phyloP scores from a whole-genome alignment of 2,888 invertebrate species.

The Mantis religiosa region DNA sequence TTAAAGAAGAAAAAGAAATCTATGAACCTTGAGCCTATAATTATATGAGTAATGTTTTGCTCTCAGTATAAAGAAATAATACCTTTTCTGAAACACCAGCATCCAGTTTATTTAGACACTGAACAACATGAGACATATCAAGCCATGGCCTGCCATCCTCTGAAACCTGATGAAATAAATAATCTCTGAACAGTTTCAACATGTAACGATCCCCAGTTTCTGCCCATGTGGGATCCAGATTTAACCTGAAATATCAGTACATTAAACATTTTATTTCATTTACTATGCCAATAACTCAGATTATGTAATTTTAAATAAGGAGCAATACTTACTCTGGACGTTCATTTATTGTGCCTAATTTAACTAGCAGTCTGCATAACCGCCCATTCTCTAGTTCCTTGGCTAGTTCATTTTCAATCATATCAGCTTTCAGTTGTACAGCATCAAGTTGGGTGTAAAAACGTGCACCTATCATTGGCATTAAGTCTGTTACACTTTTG shows the following conservation, averaged over 20 bases:
- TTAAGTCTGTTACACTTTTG: slow-evolving; percentile 88
- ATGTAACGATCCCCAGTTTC: slow-evolving; percentile 98
- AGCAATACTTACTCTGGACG: slow-evolving; percentile 74
- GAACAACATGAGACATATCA: slow-evolving; percentile 91
- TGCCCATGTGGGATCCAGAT: slow-evolving; percentile 91
- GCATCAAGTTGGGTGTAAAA: slow-evolving; percentile 95
- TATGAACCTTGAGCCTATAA: too few relatives aligned
- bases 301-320: not conserved
- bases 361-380: slow-evolving; percentile 83
- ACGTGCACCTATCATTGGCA: slow-evolving; percentile 98
- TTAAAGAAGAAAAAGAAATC: too few relatives aligned
- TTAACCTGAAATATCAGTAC: slow-evolving; percentile 58
- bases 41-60: too few relatives aligned
- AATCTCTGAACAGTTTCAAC: slow-evolving; percentile 96
- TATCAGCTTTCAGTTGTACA: slow-evolving; percentile 80
- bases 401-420: slow-evolving; percentile 83
- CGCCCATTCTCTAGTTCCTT: slow-evolving; percentile 95
- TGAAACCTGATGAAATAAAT: slow-evolving; percentile 92
- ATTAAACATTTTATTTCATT: not conserved
- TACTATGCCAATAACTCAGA: not conserved
- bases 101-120: slow-evolving; percentile 90
- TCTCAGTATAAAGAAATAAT: slow-evolving; percentile 18
- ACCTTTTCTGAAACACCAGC: slow-evolving; percentile 77
- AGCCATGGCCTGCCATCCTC: slow-evolving; percentile 92
- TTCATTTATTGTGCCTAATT: slow-evolving; percentile 92